Percentiles rank a stretch among this genome's conserved stretches.
Evolutionary conservation across 2,888 invertebrate genomes (phyloP).

Genomic region (Bimastos eiseni): DNA sequence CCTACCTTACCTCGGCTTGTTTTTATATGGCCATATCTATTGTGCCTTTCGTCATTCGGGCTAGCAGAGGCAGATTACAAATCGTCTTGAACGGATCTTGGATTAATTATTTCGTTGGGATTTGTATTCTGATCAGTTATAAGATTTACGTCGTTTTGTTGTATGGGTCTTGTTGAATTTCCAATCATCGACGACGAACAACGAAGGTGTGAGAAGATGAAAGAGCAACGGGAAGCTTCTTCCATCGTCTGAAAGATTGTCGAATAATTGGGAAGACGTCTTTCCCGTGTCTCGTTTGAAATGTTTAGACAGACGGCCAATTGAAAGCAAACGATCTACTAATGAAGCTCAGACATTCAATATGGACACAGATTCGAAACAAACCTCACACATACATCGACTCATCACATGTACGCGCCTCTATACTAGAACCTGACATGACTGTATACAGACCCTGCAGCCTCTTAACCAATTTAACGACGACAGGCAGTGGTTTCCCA

Average conservation of each 20-base stretch:
- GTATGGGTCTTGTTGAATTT: not conserved
- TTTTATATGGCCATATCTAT: too few species aligned
- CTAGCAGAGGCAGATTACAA: not conserved
- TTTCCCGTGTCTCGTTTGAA: not conserved
- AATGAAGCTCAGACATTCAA: slow-evolving; percentile 4
- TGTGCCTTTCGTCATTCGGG: not conserved
- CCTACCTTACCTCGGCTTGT: too few species aligned
- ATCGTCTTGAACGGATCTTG: not conserved
- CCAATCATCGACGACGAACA: not conserved
- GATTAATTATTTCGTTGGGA: not conserved
- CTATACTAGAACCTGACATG: too few species aligned
- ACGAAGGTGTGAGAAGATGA: slow-evolving; percentile 13
- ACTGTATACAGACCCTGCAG: too few species aligned
- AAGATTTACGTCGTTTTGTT: not conserved
- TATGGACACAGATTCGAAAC: slow-evolving; percentile 21
- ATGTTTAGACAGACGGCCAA: slow-evolving; percentile 3
- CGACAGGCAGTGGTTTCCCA: too few species aligned
- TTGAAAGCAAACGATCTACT: not conserved
- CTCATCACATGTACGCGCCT: too few species aligned
- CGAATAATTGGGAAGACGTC: not conserved
- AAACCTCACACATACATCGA: not conserved
- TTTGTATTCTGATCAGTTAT: not conserved
- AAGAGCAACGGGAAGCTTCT: not conserved
- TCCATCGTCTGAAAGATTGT: not conserved
- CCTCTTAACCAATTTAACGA: too few species aligned